Base-by-base conservation (phyloP, 2,113 vertebrate species). In the Gnathonemus echidnorhynchus region DNA sequence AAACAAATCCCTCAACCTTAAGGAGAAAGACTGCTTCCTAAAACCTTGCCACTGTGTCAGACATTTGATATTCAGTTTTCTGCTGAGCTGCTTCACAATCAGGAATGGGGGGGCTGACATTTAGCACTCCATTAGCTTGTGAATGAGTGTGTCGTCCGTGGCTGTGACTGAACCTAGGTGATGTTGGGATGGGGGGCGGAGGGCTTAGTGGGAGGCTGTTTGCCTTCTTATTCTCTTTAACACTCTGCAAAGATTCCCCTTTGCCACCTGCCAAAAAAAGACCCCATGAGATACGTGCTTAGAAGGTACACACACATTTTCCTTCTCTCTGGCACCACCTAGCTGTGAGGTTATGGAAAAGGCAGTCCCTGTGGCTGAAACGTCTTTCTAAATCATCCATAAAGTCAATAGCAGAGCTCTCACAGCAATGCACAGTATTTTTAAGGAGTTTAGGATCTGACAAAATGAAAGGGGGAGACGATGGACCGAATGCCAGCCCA, bases 61-160 rank as follows among this genome's bases (percentile, higher is more conserved):
- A 11, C 19, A 46, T 19, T 48, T 62, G 48, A 24, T 27, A 83
- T 88, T 66, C 35, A 83, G 45, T 88, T 48, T 45, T 9, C 66
- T 87, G 17, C 45, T 8, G 31, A 52, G 53, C 42, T 35, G 19
- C 80, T 62, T 85, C 8, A 9, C 80, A 62, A 58, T 86, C 21
- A 42, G 31, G 77, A 85, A 27, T n/a, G 21, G 17, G 62, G 62
- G 62, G n/a, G 62, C 17, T 62, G 84, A 90, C 86, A 87, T 48
- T 48, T 87, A 87, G 52, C n/a, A 70, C 21, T 52, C 39, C 85
- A 90, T 87, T 87, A 90, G 56, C 86, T n/a, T 50, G 21, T 50
- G 31, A 42, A 27, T 49, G 85, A 50, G 31, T 53, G 88, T 42
- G 39, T 49, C 9, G 42, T 70, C 21, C 21, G 21, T 13, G n/a